These are phyloP conservation scores for Larimichthys crocea DNA, from an alignment of 2,113 vertebrate genomes.

Conservation along the genomic window DNA sequence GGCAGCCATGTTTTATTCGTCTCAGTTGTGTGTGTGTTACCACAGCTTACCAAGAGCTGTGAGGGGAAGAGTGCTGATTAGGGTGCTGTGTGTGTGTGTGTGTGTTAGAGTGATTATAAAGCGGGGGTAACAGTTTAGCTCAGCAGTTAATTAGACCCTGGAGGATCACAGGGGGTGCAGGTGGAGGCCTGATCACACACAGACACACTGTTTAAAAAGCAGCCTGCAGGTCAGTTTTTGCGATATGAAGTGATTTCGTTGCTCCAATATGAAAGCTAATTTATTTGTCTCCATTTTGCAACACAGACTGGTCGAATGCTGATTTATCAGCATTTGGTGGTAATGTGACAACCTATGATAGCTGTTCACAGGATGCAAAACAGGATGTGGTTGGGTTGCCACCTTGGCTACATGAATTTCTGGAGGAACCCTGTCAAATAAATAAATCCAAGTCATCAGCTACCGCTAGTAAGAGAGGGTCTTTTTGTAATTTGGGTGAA, in stretches of 20 bases:
- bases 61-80: conserved; percentile 43
- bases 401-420: background rate
- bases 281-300: background rate
- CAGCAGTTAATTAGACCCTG: conserved; percentile 67
- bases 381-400: background rate
- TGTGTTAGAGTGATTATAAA: conserved; percentile 31
- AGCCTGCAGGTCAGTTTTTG: background rate
- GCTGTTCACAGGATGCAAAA: too few relatives aligned
- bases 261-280: background rate
- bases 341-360: too few relatives aligned
- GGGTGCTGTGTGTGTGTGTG: conserved; percentile 33
- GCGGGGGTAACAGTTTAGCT: conserved; percentile 26
- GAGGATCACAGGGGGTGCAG: conserved; percentile 13
- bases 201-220: background rate
- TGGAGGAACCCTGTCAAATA: background rate
- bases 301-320: too few relatives aligned
- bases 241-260: background rate
- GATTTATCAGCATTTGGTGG: too few relatives aligned
- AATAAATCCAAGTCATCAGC: too few relatives aligned
- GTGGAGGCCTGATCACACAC: conserved; percentile 33
- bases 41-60: background rate
- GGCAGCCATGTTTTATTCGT: conserved; percentile 44
- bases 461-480: too few relatives aligned
- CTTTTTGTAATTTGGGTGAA: too few relatives aligned
- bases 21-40: conserved; percentile 24